These are phyloP conservation scores for Chanos chanos DNA, from an alignment of 2,797 vertebrate genomes.

Conservation along the genomic window DNA sequence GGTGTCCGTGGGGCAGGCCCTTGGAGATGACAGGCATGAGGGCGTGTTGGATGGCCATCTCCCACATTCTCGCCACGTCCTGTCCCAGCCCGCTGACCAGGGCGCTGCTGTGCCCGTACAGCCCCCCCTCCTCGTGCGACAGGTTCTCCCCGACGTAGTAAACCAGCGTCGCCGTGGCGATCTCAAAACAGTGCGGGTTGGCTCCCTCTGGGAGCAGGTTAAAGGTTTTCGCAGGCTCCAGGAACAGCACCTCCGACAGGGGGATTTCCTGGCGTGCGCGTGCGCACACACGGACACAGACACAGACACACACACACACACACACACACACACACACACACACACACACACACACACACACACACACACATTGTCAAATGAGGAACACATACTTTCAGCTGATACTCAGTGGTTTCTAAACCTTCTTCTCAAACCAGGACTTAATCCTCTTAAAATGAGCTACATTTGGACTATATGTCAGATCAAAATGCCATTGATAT, in stretches of 20 bases:
- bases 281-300: not conserved
- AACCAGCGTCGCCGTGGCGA: slow-evolving; percentile 83
- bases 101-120: slow-evolving; percentile 65
- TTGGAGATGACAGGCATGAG: slow-evolving; percentile 94
- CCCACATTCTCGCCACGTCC: slow-evolving; percentile 92
- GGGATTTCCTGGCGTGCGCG: slow-evolving; percentile 84
- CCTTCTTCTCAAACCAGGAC: no score
- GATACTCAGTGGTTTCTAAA: no score
- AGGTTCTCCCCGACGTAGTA: slow-evolving; percentile 92
- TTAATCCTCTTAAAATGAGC: slow-evolving; percentile 6
- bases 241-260: slow-evolving; percentile 89
- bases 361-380: no score
- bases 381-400: no score
- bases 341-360: no score
- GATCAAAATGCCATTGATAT: no score
- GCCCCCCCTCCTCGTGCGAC: slow-evolving; percentile 55
- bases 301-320: not conserved
- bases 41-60: slow-evolving; percentile 92
- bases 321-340: not conserved
- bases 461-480: not conserved
- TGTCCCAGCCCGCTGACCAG: slow-evolving; percentile 82
- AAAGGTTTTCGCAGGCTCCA: slow-evolving; percentile 85
- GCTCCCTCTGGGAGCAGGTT: slow-evolving; percentile 78
- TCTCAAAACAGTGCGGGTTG: slow-evolving; percentile 93
- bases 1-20: slow-evolving; percentile 74